These are phyloP conservation scores for Atractosteus spatula DNA, from an alignment of 2,113 vertebrate species.

Conservation along the genomic window DNA sequence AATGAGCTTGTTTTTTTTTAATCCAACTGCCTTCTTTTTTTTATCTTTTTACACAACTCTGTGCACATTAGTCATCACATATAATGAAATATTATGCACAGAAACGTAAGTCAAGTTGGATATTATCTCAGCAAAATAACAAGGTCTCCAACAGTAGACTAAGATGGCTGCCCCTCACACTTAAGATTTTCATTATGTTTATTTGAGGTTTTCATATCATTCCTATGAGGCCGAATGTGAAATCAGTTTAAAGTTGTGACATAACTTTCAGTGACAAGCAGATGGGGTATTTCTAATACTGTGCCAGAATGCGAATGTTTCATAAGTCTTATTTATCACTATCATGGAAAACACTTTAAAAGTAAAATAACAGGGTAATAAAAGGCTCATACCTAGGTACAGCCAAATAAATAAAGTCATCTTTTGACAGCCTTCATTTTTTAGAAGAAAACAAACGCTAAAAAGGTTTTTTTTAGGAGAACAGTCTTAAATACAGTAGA, in stretches of 20 bases:
- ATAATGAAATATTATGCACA: conserved; percentile 53
- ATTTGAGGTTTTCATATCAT: conserved; percentile 45
- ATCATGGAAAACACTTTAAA: conserved; percentile 21
- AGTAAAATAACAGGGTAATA: conserved; percentile 25
- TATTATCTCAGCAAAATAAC: conserved; percentile 49
- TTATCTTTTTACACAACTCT: conserved; percentile 49
- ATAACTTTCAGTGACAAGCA: conserved; percentile 39
- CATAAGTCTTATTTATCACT: conserved; percentile 32
- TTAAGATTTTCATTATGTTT: conserved; percentile 59
- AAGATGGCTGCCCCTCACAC: conserved; percentile 52
- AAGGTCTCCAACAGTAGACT: conserved; percentile 59
- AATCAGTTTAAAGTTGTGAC: conserved; percentile 32
- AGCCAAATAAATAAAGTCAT: conserved; percentile 25
- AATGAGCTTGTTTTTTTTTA: conserved; percentile 6
- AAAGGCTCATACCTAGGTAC: conserved; percentile 22
- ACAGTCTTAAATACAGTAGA: conserved; percentile 8
- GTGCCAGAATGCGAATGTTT: conserved; percentile 31
- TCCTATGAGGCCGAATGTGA: conserved; percentile 35
- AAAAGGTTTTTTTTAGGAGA: conserved; percentile 34
- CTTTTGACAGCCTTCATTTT: conserved; percentile 19
- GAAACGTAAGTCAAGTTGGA: conserved; percentile 29
- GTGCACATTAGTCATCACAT: conserved; percentile 56
- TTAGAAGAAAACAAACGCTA: conserved; percentile 21
- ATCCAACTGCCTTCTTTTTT: conserved; percentile 18
- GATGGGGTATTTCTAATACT: conserved; percentile 32